phyloP scores from a whole-genome alignment of 2,797 vertebrate species.

The Poliocrania exsul region DNA sequence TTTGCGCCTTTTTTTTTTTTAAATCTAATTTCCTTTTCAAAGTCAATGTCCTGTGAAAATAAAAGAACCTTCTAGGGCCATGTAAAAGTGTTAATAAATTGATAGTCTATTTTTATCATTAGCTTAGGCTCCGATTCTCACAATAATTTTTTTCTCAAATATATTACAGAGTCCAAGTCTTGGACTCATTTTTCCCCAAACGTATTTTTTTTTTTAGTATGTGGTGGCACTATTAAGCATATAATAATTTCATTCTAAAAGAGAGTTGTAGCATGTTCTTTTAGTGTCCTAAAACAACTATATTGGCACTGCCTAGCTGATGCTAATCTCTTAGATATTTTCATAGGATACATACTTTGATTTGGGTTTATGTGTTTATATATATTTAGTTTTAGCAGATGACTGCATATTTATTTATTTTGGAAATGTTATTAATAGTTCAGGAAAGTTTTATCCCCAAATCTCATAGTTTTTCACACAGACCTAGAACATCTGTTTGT shows the following conservation, averaged over 20 bases:
- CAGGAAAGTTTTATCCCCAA: not conserved
- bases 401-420: constrained; percentile 11
- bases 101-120: not conserved
- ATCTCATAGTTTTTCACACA: not conserved
- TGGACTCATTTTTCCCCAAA: too few species aligned
- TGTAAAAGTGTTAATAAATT: not conserved
- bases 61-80: not conserved
- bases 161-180: not conserved
- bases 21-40: not conserved
- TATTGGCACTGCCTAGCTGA: not conserved
- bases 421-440: not conserved
- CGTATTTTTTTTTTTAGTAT: not conserved
- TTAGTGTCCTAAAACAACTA: constrained; percentile 5
- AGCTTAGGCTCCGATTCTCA: not conserved
- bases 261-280: not conserved
- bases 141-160: not conserved
- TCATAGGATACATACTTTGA: not conserved
- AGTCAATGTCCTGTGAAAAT: not conserved
- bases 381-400: constrained; percentile 3
- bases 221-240: not conserved
- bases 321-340: constrained; percentile 34
- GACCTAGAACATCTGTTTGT: constrained; percentile 30
- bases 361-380: constrained; percentile 21
- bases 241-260: not conserved
- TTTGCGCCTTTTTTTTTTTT: not conserved